Evolutionary conservation across 2,113 vertebrate genomes (phyloP).

Genomic region (Cynocephalus volans): DNA sequence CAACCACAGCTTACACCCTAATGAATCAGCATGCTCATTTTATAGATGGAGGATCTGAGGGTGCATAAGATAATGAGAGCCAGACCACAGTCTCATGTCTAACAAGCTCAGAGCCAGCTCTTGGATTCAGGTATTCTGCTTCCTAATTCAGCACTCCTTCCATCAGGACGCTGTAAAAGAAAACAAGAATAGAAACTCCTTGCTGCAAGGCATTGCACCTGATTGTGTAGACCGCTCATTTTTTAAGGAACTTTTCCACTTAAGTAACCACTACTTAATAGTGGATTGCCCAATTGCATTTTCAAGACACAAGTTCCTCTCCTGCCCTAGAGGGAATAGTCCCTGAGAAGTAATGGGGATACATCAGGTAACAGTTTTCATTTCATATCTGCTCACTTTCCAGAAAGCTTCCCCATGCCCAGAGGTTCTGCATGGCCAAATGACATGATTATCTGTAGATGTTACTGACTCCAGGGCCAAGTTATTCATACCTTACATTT

Average conservation of each 20-base stretch:
- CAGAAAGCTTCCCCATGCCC: neutral
- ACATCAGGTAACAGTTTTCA: neutral
- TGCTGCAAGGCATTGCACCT: neutral
- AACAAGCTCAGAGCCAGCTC: neutral
- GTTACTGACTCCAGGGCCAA: slow-evolving; percentile 26
- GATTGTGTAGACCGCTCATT: neutral
- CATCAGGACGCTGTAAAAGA: neutral
- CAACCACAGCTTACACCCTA: neutral
- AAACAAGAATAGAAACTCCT: neutral
- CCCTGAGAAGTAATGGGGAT: neutral
- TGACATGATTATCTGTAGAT: slow-evolving; percentile 74
- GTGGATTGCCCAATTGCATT: neutral
- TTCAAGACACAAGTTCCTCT: neutral
- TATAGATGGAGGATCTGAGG: neutral
- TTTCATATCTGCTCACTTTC: neutral
- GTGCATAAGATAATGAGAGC: neutral
- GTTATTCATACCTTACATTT: slow-evolving; percentile 76
- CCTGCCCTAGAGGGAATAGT: neutral
- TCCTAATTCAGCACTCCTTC: neutral
- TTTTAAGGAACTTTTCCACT: neutral
- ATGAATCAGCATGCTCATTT: neutral
- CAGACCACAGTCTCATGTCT: neutral
- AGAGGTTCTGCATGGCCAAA: slow-evolving; percentile 58
- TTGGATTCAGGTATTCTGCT: neutral
- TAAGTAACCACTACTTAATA: neutral